A percentile compares a stretch with the other conserved stretches of the same genome.
phyloP scores from a whole-genome alignment of 2,113 vertebrate genomes.

The Meriones unguiculatus region DNA sequence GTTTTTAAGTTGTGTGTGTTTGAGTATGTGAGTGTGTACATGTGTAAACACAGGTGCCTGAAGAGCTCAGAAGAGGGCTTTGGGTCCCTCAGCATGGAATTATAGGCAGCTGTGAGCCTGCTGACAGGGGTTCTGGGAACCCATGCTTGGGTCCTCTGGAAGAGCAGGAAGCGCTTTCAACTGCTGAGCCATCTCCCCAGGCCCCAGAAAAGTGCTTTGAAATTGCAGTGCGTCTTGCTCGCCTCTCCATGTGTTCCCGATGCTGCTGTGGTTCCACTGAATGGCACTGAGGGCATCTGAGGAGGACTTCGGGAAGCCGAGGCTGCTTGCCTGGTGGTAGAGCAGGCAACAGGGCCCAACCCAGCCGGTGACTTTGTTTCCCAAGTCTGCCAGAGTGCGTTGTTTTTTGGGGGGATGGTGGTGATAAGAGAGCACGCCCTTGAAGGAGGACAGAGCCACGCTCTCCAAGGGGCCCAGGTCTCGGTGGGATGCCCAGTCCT shows the following conservation, averaged over 20 bases:
- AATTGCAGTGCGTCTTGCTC: slow-evolving; percentile 74
- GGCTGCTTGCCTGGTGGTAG: not conserved
- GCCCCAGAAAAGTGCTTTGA: not conserved
- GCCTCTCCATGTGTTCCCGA: slow-evolving; percentile 28
- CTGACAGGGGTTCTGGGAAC: not conserved
- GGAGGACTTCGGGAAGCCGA: not conserved
- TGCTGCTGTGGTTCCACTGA: slow-evolving; percentile 6
- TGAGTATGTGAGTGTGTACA: not conserved
- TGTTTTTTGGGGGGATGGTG: not conserved
- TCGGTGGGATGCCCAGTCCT: accelerated
- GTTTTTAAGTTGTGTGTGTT: not conserved
- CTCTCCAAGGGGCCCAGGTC: not conserved
- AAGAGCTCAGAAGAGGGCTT: not conserved
- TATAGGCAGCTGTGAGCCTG: not conserved
- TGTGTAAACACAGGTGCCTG: not conserved
- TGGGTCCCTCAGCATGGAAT: not conserved
- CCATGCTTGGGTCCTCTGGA: not conserved
- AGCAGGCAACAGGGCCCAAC: not conserved
- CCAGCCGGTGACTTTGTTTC: not conserved
- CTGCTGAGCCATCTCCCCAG: not conserved
- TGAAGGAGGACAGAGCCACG: not conserved
- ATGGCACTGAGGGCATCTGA: not conserved
- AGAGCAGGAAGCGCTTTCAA: not conserved
- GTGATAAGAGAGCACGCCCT: accelerated
- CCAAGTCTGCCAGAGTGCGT: not conserved